phyloP scores from a whole-genome alignment of 1,140 invertebrate species.

The Bradynema listronoti region DNA sequence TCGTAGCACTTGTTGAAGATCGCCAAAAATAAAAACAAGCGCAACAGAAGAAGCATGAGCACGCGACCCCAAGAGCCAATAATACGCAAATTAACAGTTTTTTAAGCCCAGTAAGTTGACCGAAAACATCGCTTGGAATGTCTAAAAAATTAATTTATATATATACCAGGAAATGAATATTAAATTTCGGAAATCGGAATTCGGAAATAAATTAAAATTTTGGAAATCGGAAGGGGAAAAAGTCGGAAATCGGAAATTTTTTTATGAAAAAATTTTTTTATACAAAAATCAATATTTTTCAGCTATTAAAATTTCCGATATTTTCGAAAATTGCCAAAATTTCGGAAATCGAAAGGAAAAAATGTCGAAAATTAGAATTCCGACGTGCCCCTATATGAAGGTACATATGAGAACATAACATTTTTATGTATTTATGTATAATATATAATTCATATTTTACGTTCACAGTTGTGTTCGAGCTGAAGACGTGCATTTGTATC shows the following conservation, averaged over 20 bases:
- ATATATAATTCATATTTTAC: constrained; percentile 2
- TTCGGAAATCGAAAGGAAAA: too few relatives aligned
- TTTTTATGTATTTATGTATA: neutral
- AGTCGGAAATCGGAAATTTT: neutral
- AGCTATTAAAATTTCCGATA: too few relatives aligned
- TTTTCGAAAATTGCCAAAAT: too few relatives aligned
- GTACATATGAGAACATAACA: neutral
- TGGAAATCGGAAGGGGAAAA: too few relatives aligned
- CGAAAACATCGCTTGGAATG: constrained; percentile 21
- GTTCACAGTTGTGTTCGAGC: constrained; percentile 20
- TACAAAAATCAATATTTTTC: too few relatives aligned
- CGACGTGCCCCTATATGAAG: neutral
- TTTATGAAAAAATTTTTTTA: too few relatives aligned
- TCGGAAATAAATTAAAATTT: neutral
- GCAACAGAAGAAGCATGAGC: constrained; percentile 23
- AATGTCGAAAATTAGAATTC: too few relatives aligned
- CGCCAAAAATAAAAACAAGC: constrained; percentile 13
- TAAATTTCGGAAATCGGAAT: neutral
- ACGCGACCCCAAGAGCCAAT: constrained; percentile 7
- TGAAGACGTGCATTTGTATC: constrained; percentile 17
- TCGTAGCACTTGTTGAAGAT: neutral
- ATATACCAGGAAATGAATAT: neutral
- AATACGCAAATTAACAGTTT: constrained; percentile 12
- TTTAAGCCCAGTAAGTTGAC: constrained; percentile 11
- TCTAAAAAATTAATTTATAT: constrained; percentile 14